phyloP scores from a whole-genome alignment of 2,888 invertebrate genomes.

The Cataglyphis altisquamis region DNA sequence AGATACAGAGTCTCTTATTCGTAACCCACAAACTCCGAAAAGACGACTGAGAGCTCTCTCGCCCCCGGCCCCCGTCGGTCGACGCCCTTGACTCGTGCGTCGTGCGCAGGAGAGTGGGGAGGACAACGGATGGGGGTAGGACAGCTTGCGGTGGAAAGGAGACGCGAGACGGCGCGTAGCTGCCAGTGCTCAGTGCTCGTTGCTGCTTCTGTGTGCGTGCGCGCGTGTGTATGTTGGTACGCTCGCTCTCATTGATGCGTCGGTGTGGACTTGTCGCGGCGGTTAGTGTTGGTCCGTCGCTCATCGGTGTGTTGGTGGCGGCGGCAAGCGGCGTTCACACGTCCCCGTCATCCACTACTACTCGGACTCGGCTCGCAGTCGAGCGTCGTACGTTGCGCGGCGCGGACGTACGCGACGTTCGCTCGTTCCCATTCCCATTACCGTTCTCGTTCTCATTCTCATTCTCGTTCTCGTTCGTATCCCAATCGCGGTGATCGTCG shows the following conservation, averaged over 20 bases:
- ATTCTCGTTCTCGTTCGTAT: too few species aligned
- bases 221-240: slow-evolving; percentile 63
- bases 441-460: slow-evolving; percentile 7
- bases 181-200: background rate
- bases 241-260: slow-evolving; percentile 70
- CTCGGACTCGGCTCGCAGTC: slow-evolving; percentile 80
- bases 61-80: slow-evolving; percentile 77
- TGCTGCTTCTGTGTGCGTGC: slow-evolving; percentile 51
- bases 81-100: slow-evolving; percentile 80
- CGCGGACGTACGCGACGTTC: slow-evolving; percentile 74
- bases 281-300: slow-evolving; percentile 68
- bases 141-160: slow-evolving; percentile 62
- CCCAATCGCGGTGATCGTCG: background rate
- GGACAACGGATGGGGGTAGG: slow-evolving; percentile 69
- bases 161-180: slow-evolving; percentile 57
- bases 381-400: slow-evolving; percentile 83
- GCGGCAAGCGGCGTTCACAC: slow-evolving; percentile 83
- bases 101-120: slow-evolving; percentile 54
- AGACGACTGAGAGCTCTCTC: slow-evolving; percentile 70
- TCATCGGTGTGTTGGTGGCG: slow-evolving; percentile 81
- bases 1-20: slow-evolving; percentile 43
- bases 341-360: slow-evolving; percentile 83
- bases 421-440: slow-evolving; percentile 48
- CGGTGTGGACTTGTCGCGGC: slow-evolving; percentile 64
- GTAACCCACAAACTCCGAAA: slow-evolving; percentile 49